A percentile compares a stretch with the other conserved stretches of the same genome.
Evolutionary conservation across 2,113 vertebrate species (phyloP).

Genomic region (Bothrops jararaca): DNA sequence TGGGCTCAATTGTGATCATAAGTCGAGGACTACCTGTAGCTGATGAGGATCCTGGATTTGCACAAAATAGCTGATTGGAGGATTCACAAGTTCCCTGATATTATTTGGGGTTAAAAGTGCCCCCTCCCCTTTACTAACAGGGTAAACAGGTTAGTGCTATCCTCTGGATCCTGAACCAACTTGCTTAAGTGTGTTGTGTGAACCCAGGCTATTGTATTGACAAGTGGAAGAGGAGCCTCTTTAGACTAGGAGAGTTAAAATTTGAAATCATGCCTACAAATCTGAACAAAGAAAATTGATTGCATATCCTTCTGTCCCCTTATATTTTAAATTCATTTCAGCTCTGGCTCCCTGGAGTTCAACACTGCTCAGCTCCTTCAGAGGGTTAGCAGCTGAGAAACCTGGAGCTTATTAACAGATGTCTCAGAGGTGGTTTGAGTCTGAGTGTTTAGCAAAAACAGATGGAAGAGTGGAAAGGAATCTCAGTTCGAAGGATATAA

Average conservation of each 20-base stretch:
- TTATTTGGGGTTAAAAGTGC: not conserved
- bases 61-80: not conserved
- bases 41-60: not conserved
- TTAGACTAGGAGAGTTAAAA: not conserved
- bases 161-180: not conserved
- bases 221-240: not conserved
- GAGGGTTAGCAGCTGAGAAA: not conserved
- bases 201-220: not conserved
- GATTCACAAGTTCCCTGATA: not conserved
- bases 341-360: not conserved
- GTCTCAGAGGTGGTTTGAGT: not conserved
- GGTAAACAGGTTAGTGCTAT: not conserved
- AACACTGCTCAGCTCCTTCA: not conserved
- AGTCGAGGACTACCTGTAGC: too few species aligned
- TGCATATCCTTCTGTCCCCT: not conserved
- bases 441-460: rapidly evolving
- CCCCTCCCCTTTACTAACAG: not conserved
- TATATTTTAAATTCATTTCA: not conserved
- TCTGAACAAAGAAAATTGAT: not conserved
- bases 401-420: conserved; percentile 5
- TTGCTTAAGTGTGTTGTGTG: not conserved
- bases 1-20: too few species aligned
- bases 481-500: conserved; percentile 6
- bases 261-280: not conserved
- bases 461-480: not conserved